These are phyloP conservation scores for Eremobia ochroleuca DNA, from an alignment of 2,888 invertebrate genomes.

Conservation along the genomic window DNA sequence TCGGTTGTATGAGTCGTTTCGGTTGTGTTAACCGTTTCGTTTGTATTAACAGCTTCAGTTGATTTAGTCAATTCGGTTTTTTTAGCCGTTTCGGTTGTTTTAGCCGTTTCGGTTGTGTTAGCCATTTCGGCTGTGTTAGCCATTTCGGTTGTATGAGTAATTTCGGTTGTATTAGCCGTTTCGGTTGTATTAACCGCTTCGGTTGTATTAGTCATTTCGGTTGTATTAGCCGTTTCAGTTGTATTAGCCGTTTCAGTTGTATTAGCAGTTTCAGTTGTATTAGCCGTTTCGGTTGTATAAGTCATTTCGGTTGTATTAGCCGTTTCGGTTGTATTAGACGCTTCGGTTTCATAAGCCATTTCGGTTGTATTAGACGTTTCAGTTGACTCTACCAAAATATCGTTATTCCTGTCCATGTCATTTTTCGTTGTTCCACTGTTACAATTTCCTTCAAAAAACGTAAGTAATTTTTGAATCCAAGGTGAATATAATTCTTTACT, in stretches of 20 bases:
- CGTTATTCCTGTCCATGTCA: background rate
- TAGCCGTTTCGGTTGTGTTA: background rate
- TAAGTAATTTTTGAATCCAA: slow-evolving; percentile 81
- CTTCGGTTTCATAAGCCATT: background rate
- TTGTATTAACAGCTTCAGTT: background rate
- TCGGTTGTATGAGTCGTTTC: background rate
- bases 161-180: background rate
- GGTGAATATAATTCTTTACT: slow-evolving; percentile 82
- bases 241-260: background rate
- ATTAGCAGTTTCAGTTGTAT: background rate
- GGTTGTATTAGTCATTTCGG: background rate
- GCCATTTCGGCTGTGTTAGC: background rate
- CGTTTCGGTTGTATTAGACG: background rate
- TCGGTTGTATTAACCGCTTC: background rate
- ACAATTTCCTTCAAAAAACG: slow-evolving; percentile 72
- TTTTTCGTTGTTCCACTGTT: slow-evolving; percentile 15
- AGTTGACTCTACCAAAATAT: background rate
- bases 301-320: background rate
- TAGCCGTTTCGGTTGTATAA: background rate
- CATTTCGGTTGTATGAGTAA: background rate
- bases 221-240: background rate
- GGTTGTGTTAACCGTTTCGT: background rate
- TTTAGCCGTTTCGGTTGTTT: background rate
- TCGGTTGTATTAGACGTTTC: slow-evolving; percentile 1
- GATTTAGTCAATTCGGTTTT: background rate